phyloP scores from a whole-genome alignment of 2,888 invertebrate genomes.

The Osmoderma eremita region DNA sequence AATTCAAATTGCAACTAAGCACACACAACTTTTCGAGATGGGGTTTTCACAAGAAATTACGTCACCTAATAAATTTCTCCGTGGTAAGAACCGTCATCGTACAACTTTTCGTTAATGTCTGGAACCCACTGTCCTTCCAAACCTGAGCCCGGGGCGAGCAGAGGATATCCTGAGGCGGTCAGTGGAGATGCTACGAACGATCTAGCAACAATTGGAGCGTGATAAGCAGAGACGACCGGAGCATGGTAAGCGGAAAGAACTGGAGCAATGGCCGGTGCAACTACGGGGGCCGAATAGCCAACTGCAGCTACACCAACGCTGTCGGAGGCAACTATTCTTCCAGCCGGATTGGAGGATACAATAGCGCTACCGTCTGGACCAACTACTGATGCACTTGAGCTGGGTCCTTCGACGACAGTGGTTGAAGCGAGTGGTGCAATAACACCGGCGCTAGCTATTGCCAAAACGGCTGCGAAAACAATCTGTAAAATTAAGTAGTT shows the following conservation, averaged over 20 bases:
- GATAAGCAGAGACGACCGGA: slow-evolving; percentile 38
- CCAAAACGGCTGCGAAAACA: slow-evolving; percentile 43
- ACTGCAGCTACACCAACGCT: slow-evolving; percentile 33
- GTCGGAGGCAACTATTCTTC: slow-evolving; percentile 40
- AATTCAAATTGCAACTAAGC: slow-evolving; percentile 22
- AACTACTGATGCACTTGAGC: slow-evolving; percentile 43
- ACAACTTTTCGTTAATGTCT: slow-evolving; percentile 54
- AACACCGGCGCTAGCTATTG: slow-evolving; percentile 43
- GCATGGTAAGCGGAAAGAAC: slow-evolving; percentile 33
- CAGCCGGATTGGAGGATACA: slow-evolving; percentile 44
- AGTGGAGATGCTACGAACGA: slow-evolving; percentile 43
- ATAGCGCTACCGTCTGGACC: slow-evolving; percentile 46
- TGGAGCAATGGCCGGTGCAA: slow-evolving; percentile 28
- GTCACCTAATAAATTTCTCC: slow-evolving; percentile 48
- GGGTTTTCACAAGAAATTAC: neutral
- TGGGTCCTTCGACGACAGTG: slow-evolving; percentile 45
- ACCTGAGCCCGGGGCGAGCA: slow-evolving; percentile 50
- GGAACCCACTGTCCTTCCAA: slow-evolving; percentile 53
- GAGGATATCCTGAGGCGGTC: slow-evolving; percentile 48
- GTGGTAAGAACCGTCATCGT: slow-evolving; percentile 58
- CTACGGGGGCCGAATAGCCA: slow-evolving; percentile 39
- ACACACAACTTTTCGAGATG: slow-evolving; percentile 18
- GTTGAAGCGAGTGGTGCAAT: slow-evolving; percentile 42
- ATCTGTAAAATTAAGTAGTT: slow-evolving; percentile 12
- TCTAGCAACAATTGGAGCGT: slow-evolving; percentile 39